These are phyloP conservation scores for Cylloceria caligata DNA, from an alignment of 2,888 invertebrate species.

Conservation along the genomic window DNA sequence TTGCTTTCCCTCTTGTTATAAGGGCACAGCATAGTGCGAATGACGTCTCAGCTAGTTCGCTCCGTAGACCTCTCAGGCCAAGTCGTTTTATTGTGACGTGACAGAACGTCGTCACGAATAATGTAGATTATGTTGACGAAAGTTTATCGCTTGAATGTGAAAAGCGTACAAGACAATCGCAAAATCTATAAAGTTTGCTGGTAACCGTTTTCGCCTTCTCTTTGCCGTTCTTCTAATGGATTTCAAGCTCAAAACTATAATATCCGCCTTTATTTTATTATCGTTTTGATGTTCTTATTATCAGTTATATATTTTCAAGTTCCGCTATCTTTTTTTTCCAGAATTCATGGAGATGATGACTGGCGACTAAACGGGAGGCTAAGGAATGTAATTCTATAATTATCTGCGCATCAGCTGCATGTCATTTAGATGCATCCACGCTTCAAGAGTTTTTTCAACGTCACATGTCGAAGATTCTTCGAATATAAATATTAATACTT, in stretches of 20 bases:
- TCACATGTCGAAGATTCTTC: not conserved
- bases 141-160: conserved; percentile 63
- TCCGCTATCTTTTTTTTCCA: conserved; percentile 84
- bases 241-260: conserved; percentile 25
- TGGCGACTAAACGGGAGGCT: conserved; percentile 86
- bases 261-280: conserved; percentile 20
- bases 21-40: conserved; percentile 20
- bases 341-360: conserved; percentile 94
- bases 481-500: not conserved
- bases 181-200: conserved; percentile 18
- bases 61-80: conserved; percentile 39
- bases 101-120: conserved; percentile 63
- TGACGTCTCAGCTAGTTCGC: conserved; percentile 33
- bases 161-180: conserved; percentile 30
- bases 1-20: not conserved
- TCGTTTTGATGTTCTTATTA: not conserved
- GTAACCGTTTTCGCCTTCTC: not conserved
- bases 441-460: not conserved
- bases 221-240: conserved; percentile 29
- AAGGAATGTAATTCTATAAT: not conserved
- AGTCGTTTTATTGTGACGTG: conserved; percentile 48
- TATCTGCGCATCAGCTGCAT: not conserved
- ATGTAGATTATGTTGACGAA: conserved; percentile 61
- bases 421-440: conserved; percentile 1
- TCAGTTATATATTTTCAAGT: conserved; percentile 1